Evolutionary conservation across 2,888 invertebrate genomes (phyloP).

Genomic region (Heliconius ethilla): DNA sequence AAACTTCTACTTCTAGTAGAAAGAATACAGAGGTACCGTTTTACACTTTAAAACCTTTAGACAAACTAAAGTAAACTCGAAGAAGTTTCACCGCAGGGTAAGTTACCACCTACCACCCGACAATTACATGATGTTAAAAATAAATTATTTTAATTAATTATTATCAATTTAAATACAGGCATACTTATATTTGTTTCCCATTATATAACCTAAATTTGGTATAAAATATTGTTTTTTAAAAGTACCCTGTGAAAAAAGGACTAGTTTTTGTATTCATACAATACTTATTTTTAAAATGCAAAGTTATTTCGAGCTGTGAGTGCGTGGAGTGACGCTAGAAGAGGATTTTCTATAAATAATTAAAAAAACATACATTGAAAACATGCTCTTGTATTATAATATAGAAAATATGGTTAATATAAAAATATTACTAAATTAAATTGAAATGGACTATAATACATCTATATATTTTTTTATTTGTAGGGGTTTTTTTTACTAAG

Average conservation of each 20-base stretch:
- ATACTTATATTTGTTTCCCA: too few species aligned
- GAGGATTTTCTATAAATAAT: not conserved
- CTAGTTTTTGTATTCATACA: not conserved
- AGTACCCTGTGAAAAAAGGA: not conserved
- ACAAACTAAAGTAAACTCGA: too few species aligned
- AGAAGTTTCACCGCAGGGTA: too few species aligned
- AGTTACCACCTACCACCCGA: too few species aligned
- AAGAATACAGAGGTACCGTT: not conserved
- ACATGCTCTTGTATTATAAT: not conserved
- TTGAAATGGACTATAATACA: not conserved
- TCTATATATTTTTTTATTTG: not conserved
- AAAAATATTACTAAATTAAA: slow-evolving; percentile 3
- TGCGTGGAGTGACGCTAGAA: slow-evolving; percentile 2
- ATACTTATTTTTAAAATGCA: slow-evolving; percentile 1
- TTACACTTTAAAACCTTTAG: too few species aligned
- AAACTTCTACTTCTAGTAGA: too few species aligned
- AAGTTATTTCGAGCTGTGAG: not conserved
- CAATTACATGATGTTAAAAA: too few species aligned
- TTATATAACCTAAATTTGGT: too few species aligned
- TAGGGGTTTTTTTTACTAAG: too few species aligned
- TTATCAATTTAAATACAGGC: too few species aligned
- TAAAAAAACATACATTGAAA: not conserved
- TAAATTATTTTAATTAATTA: too few species aligned
- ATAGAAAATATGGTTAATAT: not conserved
- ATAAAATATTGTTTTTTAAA: not conserved